Percentiles rank a stretch among this genome's conserved stretches.
Evolutionary conservation across 2,888 invertebrate genomes (phyloP).

Genomic region (Hypsopygia costalis): DNA sequence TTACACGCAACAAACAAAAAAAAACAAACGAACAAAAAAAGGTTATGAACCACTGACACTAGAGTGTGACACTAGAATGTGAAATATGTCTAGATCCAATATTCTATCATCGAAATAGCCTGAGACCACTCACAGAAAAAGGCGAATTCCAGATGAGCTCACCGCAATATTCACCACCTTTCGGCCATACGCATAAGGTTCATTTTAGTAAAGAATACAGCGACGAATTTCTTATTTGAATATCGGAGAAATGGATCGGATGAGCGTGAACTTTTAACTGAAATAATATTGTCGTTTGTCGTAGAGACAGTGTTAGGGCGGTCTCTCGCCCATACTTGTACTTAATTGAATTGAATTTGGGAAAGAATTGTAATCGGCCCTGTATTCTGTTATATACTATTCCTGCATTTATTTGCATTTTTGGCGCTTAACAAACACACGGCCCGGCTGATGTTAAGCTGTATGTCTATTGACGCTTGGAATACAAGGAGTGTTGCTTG

Average conservation of each 20-base stretch:
- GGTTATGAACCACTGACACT: too few relatives aligned
- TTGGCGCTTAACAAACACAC: too few relatives aligned
- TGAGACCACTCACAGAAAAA: slow-evolving; percentile 19
- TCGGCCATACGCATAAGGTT: slow-evolving; percentile 39
- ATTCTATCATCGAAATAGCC: slow-evolving; percentile 11
- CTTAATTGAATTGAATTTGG: too few relatives aligned
- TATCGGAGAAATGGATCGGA: slow-evolving; percentile 58
- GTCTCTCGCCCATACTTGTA: too few relatives aligned
- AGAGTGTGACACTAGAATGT: slow-evolving; percentile 1
- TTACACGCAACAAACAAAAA: too few relatives aligned
- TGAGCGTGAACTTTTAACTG: slow-evolving; percentile 62
- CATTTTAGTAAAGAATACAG: slow-evolving; percentile 37
- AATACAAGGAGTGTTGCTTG: too few relatives aligned
- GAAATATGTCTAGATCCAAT: background rate
- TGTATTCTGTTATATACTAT: too few relatives aligned
- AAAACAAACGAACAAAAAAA: too few relatives aligned
- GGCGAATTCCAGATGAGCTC: slow-evolving; percentile 13
- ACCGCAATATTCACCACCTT: slow-evolving; percentile 15
- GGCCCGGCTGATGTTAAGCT: too few relatives aligned
- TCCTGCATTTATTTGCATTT: too few relatives aligned
- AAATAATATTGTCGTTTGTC: slow-evolving; percentile 63
- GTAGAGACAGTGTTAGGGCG: slow-evolving; percentile 18
- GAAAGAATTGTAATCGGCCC: too few relatives aligned
- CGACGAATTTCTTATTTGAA: slow-evolving; percentile 61
- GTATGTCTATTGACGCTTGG: too few relatives aligned